Base-by-base conservation (phyloP, 1,140 invertebrate genomes). In the Calephelis nemesis region DNA sequence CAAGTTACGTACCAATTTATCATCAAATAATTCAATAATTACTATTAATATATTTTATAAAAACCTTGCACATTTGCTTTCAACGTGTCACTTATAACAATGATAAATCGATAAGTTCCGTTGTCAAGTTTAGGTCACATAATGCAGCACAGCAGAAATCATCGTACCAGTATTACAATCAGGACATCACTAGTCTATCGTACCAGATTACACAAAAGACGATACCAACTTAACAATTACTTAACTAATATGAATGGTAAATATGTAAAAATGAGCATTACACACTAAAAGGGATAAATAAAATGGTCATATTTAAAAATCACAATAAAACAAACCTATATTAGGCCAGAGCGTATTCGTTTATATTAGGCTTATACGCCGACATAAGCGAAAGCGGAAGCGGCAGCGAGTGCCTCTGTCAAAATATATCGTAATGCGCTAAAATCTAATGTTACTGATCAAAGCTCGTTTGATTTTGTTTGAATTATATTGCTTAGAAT, bases 181-280 rank as follows among this genome's bases (percentile, higher is more conserved):
- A 39, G 19, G 54, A 60, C 54, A 60, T 60, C 54, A 60, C 54
- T 60, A 54, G 50, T 80, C 74, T 82, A 86, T 71, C 77, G 79
- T 82, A 85, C 76, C 82, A 82, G 81, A 81, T 87, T 86, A 86
- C 75, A 79, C 76, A 75, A 79, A 81, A 84, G 77, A 82, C 77
- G 71, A 82, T 84, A 82, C 70, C 73, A 89, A 89, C 86, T 88
- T 89, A 91, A 83, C 70, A 75, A 72, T 73, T 75, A 76, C 87
- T 81, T 84, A 89, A 82, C 78, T 88, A 85, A 82, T 69, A 78
- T 82, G 77, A 77, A 85, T 87, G 85, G 85, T 91, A 90, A 84
- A 90, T 87, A 88, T 88, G 84, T 81, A 78, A 79, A 83, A 86
- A 89, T 89, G 87, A 90, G 86, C 89, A 89, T 88, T 89, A 87